phyloP scores from a whole-genome alignment of 2,113 vertebrate genomes.

The Gavia stellata region DNA sequence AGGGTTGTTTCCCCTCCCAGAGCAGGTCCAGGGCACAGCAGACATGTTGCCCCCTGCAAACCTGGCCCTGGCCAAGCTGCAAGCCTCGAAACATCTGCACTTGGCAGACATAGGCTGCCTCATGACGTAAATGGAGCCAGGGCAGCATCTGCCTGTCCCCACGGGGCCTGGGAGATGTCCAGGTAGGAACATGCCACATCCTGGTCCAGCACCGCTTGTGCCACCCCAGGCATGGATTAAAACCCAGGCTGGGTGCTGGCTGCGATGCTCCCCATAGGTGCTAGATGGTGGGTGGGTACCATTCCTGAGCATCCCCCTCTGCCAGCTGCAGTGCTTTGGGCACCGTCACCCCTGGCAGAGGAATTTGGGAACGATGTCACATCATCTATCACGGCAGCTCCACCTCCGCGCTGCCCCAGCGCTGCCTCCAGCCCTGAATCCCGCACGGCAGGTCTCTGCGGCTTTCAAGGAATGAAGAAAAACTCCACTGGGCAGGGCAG shows the following conservation, averaged over 20 bases:
- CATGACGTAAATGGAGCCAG: not conserved
- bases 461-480: constrained; percentile 49
- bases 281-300: not conserved
- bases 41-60: not conserved
- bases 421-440: constrained; percentile 9
- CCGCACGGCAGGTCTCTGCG: not conserved
- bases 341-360: not conserved
- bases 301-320: not conserved
- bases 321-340: not conserved
- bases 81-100: not conserved
- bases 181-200: not conserved
- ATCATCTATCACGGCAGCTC: not conserved
- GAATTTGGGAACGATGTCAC: not conserved
- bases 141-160: not conserved
- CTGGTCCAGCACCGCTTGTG: not conserved
- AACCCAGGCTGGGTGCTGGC: not conserved
- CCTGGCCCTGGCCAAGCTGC: not conserved
- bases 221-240: accelerated
- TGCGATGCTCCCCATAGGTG: accelerated
- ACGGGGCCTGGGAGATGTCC: not conserved
- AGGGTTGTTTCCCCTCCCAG: not conserved
- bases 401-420: not conserved
- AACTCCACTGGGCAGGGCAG: not conserved
- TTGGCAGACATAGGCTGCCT: not conserved
- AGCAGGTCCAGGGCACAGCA: not conserved